phyloP scores from a whole-genome alignment of 1,140 invertebrate genomes.

The Cyclargus thomasi region DNA sequence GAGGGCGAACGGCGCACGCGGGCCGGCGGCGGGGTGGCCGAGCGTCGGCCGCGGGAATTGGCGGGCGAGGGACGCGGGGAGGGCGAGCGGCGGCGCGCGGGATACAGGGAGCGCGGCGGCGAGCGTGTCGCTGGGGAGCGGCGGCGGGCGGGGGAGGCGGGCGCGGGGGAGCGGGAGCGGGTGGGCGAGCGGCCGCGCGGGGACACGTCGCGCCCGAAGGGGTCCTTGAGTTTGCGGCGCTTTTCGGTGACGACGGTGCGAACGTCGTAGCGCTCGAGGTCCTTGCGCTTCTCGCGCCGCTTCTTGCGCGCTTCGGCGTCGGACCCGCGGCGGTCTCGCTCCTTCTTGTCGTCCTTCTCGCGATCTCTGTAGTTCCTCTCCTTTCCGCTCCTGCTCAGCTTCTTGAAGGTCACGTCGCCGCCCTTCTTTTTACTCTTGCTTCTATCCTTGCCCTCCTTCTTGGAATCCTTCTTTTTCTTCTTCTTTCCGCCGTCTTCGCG shows the following conservation, averaged over 20 bases:
- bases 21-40: conserved; percentile 24
- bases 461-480: conserved; percentile 65
- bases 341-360: conserved; percentile 63
- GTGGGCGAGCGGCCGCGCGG: conserved; percentile 48
- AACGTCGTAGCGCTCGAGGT: conserved; percentile 88
- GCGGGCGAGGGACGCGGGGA: conserved; percentile 22
- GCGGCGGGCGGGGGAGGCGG: conserved; percentile 37
- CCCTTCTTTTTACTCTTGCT: conserved; percentile 56
- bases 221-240: conserved; percentile 81
- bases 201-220: conserved; percentile 84
- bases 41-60: conserved; percentile 30
- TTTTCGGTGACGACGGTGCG: conserved; percentile 84
- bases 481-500: conserved; percentile 48
- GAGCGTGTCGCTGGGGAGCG: conserved; percentile 23
- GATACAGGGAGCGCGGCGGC: conserved; percentile 21
- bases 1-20: conserved; percentile 24
- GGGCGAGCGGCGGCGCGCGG: background rate
- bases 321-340: conserved; percentile 45
- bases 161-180: conserved; percentile 51
- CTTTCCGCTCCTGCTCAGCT: conserved; percentile 85
- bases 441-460: conserved; percentile 63
- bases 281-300: conserved; percentile 84
- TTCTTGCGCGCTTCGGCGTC: conserved; percentile 45
- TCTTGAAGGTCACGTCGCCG: conserved; percentile 82
- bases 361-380: conserved; percentile 88